These are phyloP conservation scores for Toxotes chatareus DNA, from an alignment of 2,113 vertebrate genomes.

Conservation along the genomic window DNA sequence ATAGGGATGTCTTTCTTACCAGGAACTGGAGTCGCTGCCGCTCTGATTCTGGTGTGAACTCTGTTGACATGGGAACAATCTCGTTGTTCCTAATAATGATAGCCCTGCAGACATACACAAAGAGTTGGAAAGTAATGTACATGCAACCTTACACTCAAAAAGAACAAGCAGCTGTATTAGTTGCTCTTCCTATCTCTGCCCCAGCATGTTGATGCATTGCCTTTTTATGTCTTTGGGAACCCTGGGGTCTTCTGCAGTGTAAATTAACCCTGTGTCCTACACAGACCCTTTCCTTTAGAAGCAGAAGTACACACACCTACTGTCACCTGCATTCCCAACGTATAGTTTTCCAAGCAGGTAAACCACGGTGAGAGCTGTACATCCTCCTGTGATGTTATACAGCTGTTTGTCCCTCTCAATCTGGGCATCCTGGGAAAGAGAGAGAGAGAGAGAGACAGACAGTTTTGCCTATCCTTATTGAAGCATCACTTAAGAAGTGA, in stretches of 20 bases:
- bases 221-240: not conserved
- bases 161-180: not conserved
- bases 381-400: constrained; percentile 93
- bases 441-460: constrained; percentile 26
- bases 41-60: constrained; percentile 97
- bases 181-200: not conserved
- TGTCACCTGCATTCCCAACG: constrained; percentile 95
- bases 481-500: not conserved
- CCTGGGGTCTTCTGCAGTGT: not conserved
- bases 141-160: not conserved
- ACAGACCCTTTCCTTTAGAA: constrained; percentile 10
- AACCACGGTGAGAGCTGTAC: constrained; percentile 92
- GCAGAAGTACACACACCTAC: constrained; percentile 86
- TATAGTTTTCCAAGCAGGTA: constrained; percentile 95
- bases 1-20: constrained; percentile 83
- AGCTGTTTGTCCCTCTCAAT: constrained; percentile 91
- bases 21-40: constrained; percentile 96
- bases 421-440: constrained; percentile 88
- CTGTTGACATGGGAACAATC: constrained; percentile 94
- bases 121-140: not conserved
- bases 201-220: not conserved
- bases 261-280: constrained; percentile 29
- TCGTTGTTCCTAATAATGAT: constrained; percentile 94
- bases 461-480: not conserved
- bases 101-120: constrained; percentile 85